Evolutionary conservation across 2,888 invertebrate genomes (phyloP).

Genomic region (Drosophila crucigera): DNA sequence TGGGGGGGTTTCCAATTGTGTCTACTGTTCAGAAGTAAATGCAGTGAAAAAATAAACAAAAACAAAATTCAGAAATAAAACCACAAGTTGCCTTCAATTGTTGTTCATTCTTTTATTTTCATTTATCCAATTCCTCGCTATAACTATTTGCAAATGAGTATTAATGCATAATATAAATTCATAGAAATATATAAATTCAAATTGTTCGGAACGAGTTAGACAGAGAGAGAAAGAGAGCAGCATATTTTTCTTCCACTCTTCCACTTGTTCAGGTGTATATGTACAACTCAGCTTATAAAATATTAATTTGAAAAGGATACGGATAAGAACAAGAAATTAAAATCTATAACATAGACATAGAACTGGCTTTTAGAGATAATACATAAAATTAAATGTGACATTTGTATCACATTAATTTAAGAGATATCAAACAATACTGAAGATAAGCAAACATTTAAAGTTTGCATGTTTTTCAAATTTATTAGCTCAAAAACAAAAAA

Average conservation of each 20-base stretch:
- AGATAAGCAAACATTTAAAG: no score
- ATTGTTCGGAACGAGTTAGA: background rate
- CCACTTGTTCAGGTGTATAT: background rate
- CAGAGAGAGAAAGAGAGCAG: background rate
- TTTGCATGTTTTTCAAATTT: no score
- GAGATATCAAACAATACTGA: no score
- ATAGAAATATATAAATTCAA: background rate
- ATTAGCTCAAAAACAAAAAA: no score
- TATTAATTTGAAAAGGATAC: no score
- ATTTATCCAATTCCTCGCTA: background rate
- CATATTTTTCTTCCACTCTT: background rate
- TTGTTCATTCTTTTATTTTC: background rate
- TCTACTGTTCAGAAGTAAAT: background rate
- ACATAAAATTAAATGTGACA: no score
- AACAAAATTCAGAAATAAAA: background rate
- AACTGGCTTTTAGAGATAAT: no score
- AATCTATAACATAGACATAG: no score
- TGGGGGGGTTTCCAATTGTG: background rate
- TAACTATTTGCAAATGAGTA: background rate
- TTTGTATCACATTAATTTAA: no score
- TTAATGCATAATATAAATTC: background rate
- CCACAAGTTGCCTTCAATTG: background rate
- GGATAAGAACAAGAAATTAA: no score
- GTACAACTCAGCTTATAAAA: background rate
- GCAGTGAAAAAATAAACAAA: background rate